Percentiles rank a stretch among this genome's conserved stretches.
phyloP scores from a whole-genome alignment of 2,888 invertebrate genomes.

The Meiosimyza platycephala region DNA sequence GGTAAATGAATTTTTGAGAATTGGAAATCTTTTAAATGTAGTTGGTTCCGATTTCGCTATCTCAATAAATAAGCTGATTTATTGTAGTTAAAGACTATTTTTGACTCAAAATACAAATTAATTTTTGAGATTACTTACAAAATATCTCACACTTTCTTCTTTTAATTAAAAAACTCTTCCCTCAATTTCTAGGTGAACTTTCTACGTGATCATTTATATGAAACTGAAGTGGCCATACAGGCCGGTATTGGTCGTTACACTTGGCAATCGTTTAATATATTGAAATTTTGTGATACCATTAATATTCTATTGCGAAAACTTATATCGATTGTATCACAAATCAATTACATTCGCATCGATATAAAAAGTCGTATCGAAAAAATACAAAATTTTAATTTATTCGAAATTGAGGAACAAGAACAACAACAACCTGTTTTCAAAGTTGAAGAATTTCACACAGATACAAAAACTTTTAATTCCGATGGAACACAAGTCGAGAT shows the following conservation, averaged over 20 bases:
- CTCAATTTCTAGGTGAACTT: conserved; percentile 72
- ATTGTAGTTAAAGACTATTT: too few relatives aligned
- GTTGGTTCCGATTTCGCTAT: too few relatives aligned
- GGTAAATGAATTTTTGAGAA: too few relatives aligned
- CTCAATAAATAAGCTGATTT: too few relatives aligned
- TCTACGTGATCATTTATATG: conserved; percentile 75
- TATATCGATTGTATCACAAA: conserved; percentile 75
- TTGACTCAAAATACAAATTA: too few relatives aligned
- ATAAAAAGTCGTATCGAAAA: conserved; percentile 71
- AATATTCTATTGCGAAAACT: conserved; percentile 72
- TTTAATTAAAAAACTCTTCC: not conserved
- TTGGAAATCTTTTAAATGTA: too few relatives aligned
- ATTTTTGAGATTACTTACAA: too few relatives aligned
- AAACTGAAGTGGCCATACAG: conserved; percentile 80
- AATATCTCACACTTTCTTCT: too few relatives aligned
- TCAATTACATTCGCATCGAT: conserved; percentile 76
- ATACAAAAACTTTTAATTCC: too few relatives aligned
- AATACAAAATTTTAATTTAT: conserved; percentile 71
- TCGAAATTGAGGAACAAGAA: conserved; percentile 50
- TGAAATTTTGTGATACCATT: conserved; percentile 76
- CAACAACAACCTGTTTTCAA: too few relatives aligned
- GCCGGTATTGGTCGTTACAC: conserved; percentile 85
- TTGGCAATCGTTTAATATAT: conserved; percentile 87
- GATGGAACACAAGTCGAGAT: conserved; percentile 33
- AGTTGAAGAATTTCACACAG: not conserved